A percentile compares a stretch with the other conserved stretches of the same genome.
phyloP scores from a whole-genome alignment of 2,888 invertebrate species.

The Idaea straminata region DNA sequence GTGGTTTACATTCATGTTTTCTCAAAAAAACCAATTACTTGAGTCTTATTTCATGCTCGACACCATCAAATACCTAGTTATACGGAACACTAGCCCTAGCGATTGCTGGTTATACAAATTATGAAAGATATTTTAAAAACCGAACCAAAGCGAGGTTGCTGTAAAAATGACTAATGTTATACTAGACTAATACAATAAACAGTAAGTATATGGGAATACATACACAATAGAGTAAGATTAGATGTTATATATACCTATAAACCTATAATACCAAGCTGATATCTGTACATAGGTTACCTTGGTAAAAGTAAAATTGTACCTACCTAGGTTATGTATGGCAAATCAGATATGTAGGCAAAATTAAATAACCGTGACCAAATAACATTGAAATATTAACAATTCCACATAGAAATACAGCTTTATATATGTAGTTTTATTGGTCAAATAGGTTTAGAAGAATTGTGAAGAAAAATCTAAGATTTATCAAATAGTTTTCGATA shows the following conservation, averaged over 20 bases:
- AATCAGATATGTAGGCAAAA: slow-evolving; percentile 32
- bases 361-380: slow-evolving; percentile 31
- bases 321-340: slow-evolving; percentile 23
- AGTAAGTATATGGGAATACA: background rate
- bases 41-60: no score
- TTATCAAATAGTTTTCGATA: slow-evolving; percentile 30
- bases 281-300: slow-evolving; percentile 21
- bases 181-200: background rate
- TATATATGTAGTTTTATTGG: background rate
- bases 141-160: background rate
- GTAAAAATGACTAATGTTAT: background rate
- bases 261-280: background rate
- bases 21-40: no score
- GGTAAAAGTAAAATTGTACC: background rate
- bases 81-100: no score
- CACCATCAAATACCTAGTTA: no score
- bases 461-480: slow-evolving; percentile 16
- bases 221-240: background rate
- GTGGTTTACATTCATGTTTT: no score
- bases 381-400: slow-evolving; percentile 25
- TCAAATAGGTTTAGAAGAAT: slow-evolving; percentile 4
- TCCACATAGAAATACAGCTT: background rate
- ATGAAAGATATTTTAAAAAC: slow-evolving; percentile 11
- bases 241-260: background rate
- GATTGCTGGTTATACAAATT: no score